Percentiles rank a stretch among this genome's conserved stretches.
These are phyloP conservation scores for Motacilla tschutschensis DNA, from an alignment of 2,113 vertebrate genomes.

Conservation along the genomic window DNA sequence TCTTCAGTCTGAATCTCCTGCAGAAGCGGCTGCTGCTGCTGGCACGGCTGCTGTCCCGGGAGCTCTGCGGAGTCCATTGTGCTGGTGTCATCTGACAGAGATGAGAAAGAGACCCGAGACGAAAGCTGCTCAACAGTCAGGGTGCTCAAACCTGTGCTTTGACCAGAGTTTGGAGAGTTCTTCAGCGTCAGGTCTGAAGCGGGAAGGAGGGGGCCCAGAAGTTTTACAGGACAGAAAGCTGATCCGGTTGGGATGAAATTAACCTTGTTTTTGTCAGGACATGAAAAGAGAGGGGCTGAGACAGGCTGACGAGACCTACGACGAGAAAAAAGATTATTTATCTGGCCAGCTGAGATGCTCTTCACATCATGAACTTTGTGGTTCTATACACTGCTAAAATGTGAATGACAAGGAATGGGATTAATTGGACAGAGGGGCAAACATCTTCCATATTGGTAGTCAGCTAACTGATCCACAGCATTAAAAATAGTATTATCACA, in stretches of 20 bases:
- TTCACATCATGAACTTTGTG: not conserved
- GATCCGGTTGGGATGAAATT: constrained; percentile 98
- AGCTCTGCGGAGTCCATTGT: constrained; percentile 76
- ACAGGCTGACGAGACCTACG: constrained; percentile 88
- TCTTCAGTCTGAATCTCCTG: constrained; percentile 78
- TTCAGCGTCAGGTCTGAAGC: constrained; percentile 79
- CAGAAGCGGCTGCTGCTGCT: constrained; percentile 70
- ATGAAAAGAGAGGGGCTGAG: constrained; percentile 92
- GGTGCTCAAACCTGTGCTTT: constrained; percentile 68
- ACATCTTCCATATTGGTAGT: constrained; percentile 81
- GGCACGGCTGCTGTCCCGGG: constrained; percentile 64
- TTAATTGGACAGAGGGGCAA: constrained; percentile 69
- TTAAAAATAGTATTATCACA: constrained; percentile 22
- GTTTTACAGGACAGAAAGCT: constrained; percentile 95
- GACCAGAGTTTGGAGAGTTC: constrained; percentile 71
- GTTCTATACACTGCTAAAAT: constrained; percentile 59
- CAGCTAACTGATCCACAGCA: constrained; percentile 73
- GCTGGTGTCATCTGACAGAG: constrained; percentile 87
- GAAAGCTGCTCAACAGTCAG: constrained; percentile 80
- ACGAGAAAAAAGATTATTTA: constrained; percentile 35
- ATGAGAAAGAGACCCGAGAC: constrained; percentile 82
- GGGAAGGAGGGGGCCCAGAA: constrained; percentile 82
- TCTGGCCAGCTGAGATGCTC: not conserved
- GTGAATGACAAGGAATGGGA: constrained; percentile 68
- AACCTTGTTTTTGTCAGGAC: constrained; percentile 99